Evolutionary conservation across 1,140 invertebrate genomes (phyloP).

Genomic region (Drosophila murphyi): DNA sequence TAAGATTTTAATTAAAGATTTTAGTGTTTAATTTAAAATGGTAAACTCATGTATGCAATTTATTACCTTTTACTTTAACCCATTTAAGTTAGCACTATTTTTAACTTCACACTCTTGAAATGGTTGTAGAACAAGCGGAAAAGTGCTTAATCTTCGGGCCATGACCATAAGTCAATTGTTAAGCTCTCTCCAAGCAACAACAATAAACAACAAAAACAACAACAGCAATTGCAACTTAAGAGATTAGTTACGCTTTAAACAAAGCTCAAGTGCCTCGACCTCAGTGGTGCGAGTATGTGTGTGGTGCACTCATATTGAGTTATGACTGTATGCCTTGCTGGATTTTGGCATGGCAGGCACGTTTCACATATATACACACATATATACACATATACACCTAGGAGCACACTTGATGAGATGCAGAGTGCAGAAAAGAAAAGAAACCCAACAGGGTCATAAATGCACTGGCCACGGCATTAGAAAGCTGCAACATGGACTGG

Average conservation of each 20-base stretch:
- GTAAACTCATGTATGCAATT: background rate
- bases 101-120: constrained; percentile 4
- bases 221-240: constrained; percentile 30
- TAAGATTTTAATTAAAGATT: background rate
- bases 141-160: constrained; percentile 17
- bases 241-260: constrained; percentile 44
- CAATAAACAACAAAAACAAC: background rate
- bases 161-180: constrained; percentile 41
- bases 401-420: constrained; percentile 46
- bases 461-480: constrained; percentile 58
- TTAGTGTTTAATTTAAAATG: too few relatives aligned
- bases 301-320: constrained; percentile 15
- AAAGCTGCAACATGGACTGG: constrained; percentile 55
- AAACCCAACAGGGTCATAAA: constrained; percentile 63
- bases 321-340: constrained; percentile 34
- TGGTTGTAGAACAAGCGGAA: constrained; percentile 31
- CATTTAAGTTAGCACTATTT: constrained; percentile 13
- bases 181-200: constrained; percentile 34
- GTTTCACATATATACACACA: constrained; percentile 59
- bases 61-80: background rate
- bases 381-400: constrained; percentile 3
- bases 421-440: constrained; percentile 45
- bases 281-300: constrained; percentile 5
- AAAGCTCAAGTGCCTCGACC: constrained; percentile 18
- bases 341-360: constrained; percentile 68